Evolutionary conservation across 2,888 invertebrate species (phyloP), one percentile per base, ranked within the genome.

Genomic region (Caenorhabditis wallacei): DNA sequence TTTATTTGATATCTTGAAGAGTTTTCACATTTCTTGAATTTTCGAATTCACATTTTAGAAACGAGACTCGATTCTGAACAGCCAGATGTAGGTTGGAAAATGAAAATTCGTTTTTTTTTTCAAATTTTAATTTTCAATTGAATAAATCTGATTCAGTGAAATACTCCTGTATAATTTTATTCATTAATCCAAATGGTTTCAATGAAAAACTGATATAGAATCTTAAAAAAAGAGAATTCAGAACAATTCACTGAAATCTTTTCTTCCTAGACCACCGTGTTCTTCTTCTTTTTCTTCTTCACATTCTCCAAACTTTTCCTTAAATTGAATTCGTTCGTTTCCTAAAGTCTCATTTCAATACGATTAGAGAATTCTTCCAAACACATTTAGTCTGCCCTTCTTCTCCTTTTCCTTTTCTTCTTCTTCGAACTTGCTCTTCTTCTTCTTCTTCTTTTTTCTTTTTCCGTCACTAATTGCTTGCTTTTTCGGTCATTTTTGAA

Each of bases 401-500:
- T 57, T 26, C 57, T 57, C 37, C 56, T 56, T 18, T 18, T 57
- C 20, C 37, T 63, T 22, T 40, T 40, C 40, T 16, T 48, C 18
- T 64, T 63, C 43, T 53, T 37, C 51, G 66, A 54, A 51, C 70
- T 61, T 61, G 46, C 61, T 57, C 71, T 51, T 71, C 57, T 20
- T 46, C 37, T 51, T 71, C 35, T 70, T 40, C 24, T 56, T 43
- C 63, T 5, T 30, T 71, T 20, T 70, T 40, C 24, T 56, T 43
- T 46, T 5, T 46, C 16, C 18, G n/a, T 10, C 68, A 57, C 75
- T 76, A 76, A 76, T 76, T 76, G 75, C 75, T 68, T 57, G 59
- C 66, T 57, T 72, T 72, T 72, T 40, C 64, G 72, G 54, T 74
- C 72, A 64, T 53, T 64, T n/a, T 63, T 24, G 57, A 46, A 59